Percentiles rank a stretch among this genome's conserved stretches.
Evolutionary conservation across 2,797 vertebrate species (phyloP).

Genomic region (Neoniphon sammara): DNA sequence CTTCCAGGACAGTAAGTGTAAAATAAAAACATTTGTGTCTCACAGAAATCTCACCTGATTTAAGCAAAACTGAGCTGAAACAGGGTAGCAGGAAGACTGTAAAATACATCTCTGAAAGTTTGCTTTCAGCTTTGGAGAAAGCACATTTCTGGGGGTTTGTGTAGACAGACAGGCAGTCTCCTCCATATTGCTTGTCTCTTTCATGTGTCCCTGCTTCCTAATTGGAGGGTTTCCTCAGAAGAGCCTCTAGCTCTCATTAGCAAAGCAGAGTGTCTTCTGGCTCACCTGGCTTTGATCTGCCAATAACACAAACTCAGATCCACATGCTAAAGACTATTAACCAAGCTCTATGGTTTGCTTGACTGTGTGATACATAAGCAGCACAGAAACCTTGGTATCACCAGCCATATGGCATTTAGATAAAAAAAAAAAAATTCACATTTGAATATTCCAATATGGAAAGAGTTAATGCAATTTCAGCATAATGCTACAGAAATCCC

Average conservation of each 20-base stretch:
- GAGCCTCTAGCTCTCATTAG: constrained; percentile 70
- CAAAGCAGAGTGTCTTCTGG: constrained; percentile 64
- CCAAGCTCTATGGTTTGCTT: not conserved
- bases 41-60: not conserved
- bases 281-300: constrained; percentile 81
- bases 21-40: not conserved
- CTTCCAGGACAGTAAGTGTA: not conserved
- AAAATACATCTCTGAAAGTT: constrained; percentile 17
- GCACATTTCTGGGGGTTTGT: constrained; percentile 13
- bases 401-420: not conserved
- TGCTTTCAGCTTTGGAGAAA: not conserved
- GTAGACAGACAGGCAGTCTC: constrained; percentile 78
- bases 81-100: not conserved
- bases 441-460: not conserved
- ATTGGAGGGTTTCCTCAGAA: constrained; percentile 72
- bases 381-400: constrained; percentile 19
- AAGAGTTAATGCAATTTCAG: not conserved
- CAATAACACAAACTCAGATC: constrained; percentile 61
- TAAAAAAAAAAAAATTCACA: not conserved
- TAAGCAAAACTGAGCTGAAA: not conserved
- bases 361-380: not conserved
- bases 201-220: constrained; percentile 77
- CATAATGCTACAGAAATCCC: not conserved
- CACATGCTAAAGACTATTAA: constrained; percentile 49
- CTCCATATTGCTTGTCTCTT: constrained; percentile 67